These are phyloP conservation scores for Nothoprocta perdicaria DNA, from an alignment of 2,113 vertebrate genomes.

Conservation along the genomic window DNA sequence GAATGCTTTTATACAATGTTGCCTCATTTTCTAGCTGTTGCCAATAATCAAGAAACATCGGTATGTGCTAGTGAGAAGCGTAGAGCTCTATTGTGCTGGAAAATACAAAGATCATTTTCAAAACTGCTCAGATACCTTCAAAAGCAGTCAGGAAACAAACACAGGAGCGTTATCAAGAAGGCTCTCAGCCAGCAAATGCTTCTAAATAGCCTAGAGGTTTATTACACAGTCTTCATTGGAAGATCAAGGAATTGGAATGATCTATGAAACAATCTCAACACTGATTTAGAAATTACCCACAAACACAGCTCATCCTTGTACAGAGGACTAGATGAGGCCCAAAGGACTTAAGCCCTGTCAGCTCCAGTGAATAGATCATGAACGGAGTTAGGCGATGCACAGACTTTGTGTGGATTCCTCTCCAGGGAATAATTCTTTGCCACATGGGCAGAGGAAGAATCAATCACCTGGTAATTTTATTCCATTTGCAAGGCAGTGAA, in stretches of 20 bases:
- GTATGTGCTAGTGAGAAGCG: not conserved
- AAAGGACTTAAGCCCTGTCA: not conserved
- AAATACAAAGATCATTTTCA: constrained; percentile 29
- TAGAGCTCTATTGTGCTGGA: constrained; percentile 12
- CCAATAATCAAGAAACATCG: constrained; percentile 1
- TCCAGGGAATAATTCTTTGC: constrained; percentile 1
- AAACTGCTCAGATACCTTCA: constrained; percentile 45
- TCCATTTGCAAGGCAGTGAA: not conserved
- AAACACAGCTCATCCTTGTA: not conserved
- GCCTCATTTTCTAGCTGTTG: not conserved
- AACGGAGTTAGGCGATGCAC: not conserved
- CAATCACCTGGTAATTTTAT: constrained; percentile 26
- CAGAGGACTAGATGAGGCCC: not conserved
- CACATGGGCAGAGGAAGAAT: not conserved
- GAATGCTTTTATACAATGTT: not conserved
- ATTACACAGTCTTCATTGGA: constrained; percentile 34
- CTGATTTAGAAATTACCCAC: constrained; percentile 41
- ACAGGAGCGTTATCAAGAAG: constrained; percentile 32
- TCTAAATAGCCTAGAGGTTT: constrained; percentile 42
- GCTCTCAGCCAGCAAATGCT: constrained; percentile 52
- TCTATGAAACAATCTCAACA: constrained; percentile 29
- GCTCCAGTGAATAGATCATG: not conserved
- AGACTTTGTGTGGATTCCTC: not conserved
- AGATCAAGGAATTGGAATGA: constrained; percentile 44
- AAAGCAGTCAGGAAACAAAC: constrained; percentile 30